phyloP scores from a whole-genome alignment of 2,113 vertebrate species.

The Zosterops hypoxanthus region DNA sequence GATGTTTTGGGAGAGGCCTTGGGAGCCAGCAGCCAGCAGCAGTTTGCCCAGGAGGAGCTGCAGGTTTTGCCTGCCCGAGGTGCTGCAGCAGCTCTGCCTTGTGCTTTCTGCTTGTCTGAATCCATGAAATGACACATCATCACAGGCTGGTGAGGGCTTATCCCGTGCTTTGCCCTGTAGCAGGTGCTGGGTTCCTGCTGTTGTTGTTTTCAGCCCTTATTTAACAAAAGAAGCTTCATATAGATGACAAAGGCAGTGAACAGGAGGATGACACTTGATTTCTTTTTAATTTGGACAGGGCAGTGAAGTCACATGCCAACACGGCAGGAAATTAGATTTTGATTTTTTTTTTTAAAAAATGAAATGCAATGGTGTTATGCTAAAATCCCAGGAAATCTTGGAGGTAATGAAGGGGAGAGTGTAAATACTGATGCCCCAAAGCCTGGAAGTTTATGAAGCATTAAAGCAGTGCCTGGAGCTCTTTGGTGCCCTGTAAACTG shows the following conservation, averaged over 20 bases:
- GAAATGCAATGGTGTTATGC: background rate
- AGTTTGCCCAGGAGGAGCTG: background rate
- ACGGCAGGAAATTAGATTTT: background rate
- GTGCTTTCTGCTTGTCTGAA: slow-evolving; percentile 3
- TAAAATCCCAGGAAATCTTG: background rate
- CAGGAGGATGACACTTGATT: background rate
- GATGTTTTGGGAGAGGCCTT: background rate
- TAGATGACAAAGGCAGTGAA: background rate
- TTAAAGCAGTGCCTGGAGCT: background rate
- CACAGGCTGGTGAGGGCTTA: background rate
- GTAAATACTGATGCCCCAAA: background rate
- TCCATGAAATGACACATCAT: background rate
- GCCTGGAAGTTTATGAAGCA: background rate
- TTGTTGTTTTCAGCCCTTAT: background rate
- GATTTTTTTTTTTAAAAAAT: background rate
- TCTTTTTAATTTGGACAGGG: background rate
- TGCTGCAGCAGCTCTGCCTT: background rate
- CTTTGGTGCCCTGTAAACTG: background rate
- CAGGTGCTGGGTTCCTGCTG: background rate
- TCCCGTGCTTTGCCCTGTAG: background rate
- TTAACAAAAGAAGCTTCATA: background rate
- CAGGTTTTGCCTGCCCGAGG: accelerated
- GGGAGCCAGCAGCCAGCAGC: background rate
- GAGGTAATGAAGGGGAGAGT: background rate
- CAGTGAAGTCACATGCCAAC: background rate